Evolutionary conservation across 2,888 invertebrate species (phyloP).

Genomic region (Dryadula phaetusa): DNA sequence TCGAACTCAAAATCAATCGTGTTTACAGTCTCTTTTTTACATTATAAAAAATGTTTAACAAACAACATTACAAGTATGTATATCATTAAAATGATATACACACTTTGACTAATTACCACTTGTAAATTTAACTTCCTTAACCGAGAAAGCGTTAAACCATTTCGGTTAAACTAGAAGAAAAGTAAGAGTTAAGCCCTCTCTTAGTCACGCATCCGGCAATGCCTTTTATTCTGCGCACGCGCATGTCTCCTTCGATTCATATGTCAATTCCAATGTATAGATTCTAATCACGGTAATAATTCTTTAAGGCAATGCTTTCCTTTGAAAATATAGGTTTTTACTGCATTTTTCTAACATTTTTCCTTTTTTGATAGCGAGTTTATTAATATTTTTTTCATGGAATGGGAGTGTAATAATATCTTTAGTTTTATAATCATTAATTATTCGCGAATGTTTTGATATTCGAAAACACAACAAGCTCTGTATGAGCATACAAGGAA

Average conservation of each 20-base stretch:
- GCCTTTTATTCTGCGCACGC: constrained; percentile 30
- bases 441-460: too few relatives aligned
- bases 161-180: constrained; percentile 32
- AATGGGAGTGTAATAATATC: too few relatives aligned
- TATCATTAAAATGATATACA: background rate
- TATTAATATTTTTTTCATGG: too few relatives aligned
- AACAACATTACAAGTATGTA: too few relatives aligned
- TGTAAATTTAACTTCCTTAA: constrained; percentile 16
- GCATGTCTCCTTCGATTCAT: constrained; percentile 35
- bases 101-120: background rate
- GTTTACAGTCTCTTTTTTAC: too few relatives aligned
- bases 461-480: too few relatives aligned
- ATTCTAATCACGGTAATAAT: constrained; percentile 34
- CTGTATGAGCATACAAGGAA: too few relatives aligned
- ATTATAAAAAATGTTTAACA: too few relatives aligned
- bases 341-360: background rate
- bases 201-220: constrained; percentile 40
- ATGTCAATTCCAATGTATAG: constrained; percentile 26
- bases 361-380: too few relatives aligned
- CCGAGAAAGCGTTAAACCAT: constrained; percentile 32
- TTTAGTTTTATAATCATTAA: too few relatives aligned
- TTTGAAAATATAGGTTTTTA: constrained; percentile 5
- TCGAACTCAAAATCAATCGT: too few relatives aligned
- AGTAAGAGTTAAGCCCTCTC: constrained; percentile 42
- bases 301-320: constrained; percentile 11